These are phyloP conservation scores for Leptoclinus maculatus DNA, from an alignment of 2,797 vertebrate genomes.

Conservation along the genomic window DNA sequence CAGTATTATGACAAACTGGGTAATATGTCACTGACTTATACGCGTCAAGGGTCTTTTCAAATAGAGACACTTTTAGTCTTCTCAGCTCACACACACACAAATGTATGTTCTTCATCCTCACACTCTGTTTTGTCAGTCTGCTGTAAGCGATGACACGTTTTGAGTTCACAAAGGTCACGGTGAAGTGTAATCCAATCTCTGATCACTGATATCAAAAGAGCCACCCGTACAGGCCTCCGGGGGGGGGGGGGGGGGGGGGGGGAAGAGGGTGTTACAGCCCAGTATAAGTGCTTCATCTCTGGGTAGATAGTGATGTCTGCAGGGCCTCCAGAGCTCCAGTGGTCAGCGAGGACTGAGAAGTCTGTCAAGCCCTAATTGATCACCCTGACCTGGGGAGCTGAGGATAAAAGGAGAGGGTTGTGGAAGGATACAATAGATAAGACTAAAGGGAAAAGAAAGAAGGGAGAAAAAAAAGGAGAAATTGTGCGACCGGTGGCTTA, in stretches of 20 bases:
- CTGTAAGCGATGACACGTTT: slow-evolving; percentile 51
- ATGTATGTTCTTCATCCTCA: slow-evolving; percentile 37
- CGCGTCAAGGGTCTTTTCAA: slow-evolving; percentile 55
- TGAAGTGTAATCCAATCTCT: slow-evolving; percentile 64
- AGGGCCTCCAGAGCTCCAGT: slow-evolving; percentile 81
- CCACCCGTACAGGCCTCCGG: slow-evolving; percentile 70
- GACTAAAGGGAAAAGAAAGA: slow-evolving; percentile 53
- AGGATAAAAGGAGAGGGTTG: slow-evolving; percentile 46
- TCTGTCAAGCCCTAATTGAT: slow-evolving; percentile 91
- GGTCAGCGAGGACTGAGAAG: slow-evolving; percentile 81
- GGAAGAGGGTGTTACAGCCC: slow-evolving; percentile 73
- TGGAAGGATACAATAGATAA: slow-evolving; percentile 63
- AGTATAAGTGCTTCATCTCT: slow-evolving; percentile 76
- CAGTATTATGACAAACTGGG: slow-evolving; percentile 44
- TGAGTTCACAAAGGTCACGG: slow-evolving; percentile 57
- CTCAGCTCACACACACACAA: slow-evolving; percentile 41
- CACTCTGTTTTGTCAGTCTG: slow-evolving; percentile 64
- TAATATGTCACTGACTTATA: slow-evolving; percentile 55
- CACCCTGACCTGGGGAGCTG: slow-evolving; percentile 83
- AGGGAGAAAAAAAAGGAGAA: slow-evolving; percentile 43
- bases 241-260: slow-evolving; percentile 69
- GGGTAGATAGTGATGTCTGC: slow-evolving; percentile 86
- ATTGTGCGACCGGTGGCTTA: slow-evolving; percentile 68
- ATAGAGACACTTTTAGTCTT: slow-evolving; percentile 28
- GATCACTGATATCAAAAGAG: slow-evolving; percentile 80